phyloP scores from a whole-genome alignment of 2,797 vertebrate species.

The Xerus rutilus region DNA sequence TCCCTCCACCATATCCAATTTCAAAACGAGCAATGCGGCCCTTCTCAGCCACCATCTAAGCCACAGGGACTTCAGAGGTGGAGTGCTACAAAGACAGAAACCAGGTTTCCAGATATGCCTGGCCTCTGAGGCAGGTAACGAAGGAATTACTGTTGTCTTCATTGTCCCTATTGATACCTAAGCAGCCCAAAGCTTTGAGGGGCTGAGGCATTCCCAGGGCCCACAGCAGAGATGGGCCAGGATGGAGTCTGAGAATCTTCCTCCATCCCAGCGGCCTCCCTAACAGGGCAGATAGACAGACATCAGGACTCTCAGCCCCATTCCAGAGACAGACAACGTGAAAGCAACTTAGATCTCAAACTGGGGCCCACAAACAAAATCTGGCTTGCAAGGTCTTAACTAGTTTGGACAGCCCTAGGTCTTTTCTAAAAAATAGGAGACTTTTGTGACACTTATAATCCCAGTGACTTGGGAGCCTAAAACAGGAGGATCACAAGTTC shows the following conservation, averaged over 20 bases:
- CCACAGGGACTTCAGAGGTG: accelerated
- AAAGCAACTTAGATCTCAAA: not conserved
- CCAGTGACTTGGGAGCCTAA: not conserved
- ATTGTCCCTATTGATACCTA: not conserved
- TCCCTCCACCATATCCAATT: not conserved
- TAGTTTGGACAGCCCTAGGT: not conserved
- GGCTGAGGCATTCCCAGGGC: not conserved
- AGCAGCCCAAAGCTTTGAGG: not conserved
- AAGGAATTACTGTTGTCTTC: not conserved
- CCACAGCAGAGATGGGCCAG: accelerated
- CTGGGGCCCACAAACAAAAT: not conserved
- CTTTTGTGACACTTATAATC: not conserved
- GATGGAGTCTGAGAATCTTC: not conserved
- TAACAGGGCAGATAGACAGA: not conserved
- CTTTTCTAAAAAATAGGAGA: not conserved
- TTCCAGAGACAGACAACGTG: not conserved
- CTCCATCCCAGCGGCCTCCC: not conserved
- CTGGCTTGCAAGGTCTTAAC: not conserved
- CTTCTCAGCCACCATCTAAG: not conserved
- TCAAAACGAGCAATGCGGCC: not conserved
- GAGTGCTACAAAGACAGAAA: not conserved
- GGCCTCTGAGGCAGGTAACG: not conserved
- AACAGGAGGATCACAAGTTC: not conserved
- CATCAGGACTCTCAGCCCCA: too few species aligned
- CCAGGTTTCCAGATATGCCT: not conserved